phyloP scores from a whole-genome alignment of 2,888 invertebrate genomes.

The Oxyteleia sp. region DNA sequence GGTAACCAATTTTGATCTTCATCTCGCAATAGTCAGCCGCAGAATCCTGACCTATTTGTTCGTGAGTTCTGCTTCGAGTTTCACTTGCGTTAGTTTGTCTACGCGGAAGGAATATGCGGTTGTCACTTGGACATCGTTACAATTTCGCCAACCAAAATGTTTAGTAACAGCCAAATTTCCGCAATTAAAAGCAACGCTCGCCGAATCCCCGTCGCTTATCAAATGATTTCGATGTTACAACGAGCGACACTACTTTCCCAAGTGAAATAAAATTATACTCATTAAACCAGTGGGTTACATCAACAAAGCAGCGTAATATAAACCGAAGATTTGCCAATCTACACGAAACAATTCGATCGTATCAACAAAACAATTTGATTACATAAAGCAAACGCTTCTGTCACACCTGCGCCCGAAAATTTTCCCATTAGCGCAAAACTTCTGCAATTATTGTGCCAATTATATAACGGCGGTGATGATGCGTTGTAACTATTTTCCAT shows the following conservation, averaged over 20 bases:
- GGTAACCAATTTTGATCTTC: conserved; percentile 1
- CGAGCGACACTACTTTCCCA: conserved; percentile 35
- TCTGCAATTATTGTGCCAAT: conserved; percentile 48
- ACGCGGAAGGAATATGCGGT: conserved; percentile 31
- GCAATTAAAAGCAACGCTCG: conserved; percentile 4
- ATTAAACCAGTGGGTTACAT: conserved; percentile 47
- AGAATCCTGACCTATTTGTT: conserved; percentile 44
- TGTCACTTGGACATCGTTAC: conserved; percentile 35
- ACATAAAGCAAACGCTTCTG: conserved; percentile 41
- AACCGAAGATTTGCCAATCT: conserved; percentile 52
- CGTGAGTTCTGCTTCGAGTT: conserved; percentile 17
- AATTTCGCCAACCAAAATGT: conserved; percentile 21
- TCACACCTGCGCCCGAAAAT: conserved; percentile 53
- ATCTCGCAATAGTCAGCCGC: conserved; percentile 30
- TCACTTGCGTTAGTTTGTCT: conserved; percentile 22
- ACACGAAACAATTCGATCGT: conserved; percentile 43
- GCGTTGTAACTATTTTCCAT: too few relatives aligned
- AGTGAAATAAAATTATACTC: conserved; percentile 44
- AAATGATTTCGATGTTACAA: conserved; percentile 1
- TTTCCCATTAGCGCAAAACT: conserved; percentile 50
- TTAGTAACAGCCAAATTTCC: conserved; percentile 7
- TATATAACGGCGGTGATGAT: conserved; percentile 17
- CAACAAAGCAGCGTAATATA: conserved; percentile 52
- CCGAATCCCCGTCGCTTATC: neutral
- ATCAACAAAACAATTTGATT: conserved; percentile 57